Evolutionary conservation across 2,113 vertebrate genomes (phyloP), one percentile per base, ranked within the genome.

Genomic region (Anarrhichthys ocellatus): DNA sequence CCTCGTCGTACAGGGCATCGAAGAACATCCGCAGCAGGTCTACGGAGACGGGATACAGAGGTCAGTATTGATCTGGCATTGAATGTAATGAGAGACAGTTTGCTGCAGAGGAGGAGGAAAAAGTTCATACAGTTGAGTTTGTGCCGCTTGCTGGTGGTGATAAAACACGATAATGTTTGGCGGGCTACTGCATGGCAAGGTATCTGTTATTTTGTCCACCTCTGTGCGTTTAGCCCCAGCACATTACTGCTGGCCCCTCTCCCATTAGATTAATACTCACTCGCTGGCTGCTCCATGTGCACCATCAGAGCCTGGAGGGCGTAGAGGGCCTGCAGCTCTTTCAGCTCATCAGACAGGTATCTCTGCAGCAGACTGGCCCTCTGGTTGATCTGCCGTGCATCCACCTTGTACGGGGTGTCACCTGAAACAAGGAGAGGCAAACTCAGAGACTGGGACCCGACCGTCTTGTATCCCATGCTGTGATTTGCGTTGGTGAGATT

Each of bases 21-120:
- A 99, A 99, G 92, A 99, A 99, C 96, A 96, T 97, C 82, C 97
- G 95, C 84, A 99, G 95, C 68, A 99, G 91, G 90, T 97, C 98
- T 99, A 88, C 46, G 81, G 22, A 17, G n/a, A 80, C 29, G 46
- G 11, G 81, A 36, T 1, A 29, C 20, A 82, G 13, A 80, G 29
- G 62, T 79, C 61, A 87, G 9, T 6, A 20, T 8, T 58, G 29
- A 76, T 40, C n/a, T 3, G 34, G 9, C 17, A 9, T 1, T 73
- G 36, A 52, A 52, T 52, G 9, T 24, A 22, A 52, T 42, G 17
- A 42, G 15, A 46, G n/a, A 20, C 54, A 14, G 44, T 68, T 65
- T 50, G 29, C 27, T 48, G 29, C 22, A 40, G 9, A 17, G 5
- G n/a, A 9, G 17, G 34, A 14, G 64, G 32, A 32, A n/a, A 32